Base-by-base conservation (phyloP, 2,888 invertebrate species). In the Mesorhabditis spiculigera region DNA sequence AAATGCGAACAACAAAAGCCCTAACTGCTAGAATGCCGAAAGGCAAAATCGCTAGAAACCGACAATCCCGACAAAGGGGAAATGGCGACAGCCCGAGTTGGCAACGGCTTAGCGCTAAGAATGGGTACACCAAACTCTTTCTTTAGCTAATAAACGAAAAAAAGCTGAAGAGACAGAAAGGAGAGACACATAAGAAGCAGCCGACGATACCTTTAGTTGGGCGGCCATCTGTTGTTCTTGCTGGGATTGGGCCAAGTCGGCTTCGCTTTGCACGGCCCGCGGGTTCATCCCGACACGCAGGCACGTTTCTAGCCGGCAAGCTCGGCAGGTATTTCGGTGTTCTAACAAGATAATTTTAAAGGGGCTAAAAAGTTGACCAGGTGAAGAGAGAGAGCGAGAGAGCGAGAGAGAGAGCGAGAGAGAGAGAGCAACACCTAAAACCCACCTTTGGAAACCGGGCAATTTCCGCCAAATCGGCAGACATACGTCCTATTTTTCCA, bases 261-360 rank as follows among this genome's bases (percentile, higher is more conserved):
- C 65, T 42, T 75, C 75, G 28, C 71, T 71, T 61, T 80, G 80
- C 5, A 80, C 80, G 42, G 80, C 80, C 10, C 78, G 72, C 10
- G 80, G 78, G 70, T 80, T 80, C 80, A 80, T 80, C 45, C 80
- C 80, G 8, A 78, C 75, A 43, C 71, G 65, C 8, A 80, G 66
- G 63, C 78, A 78, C 50, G 63, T 45, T 3, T 68, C 42, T 13
- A 78, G 67, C 5, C 80, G 74, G 65, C 80, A 78, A 0, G 80
- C 72, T 13, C 80, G 72, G 45, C 78, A 80, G n/a, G 79, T 71
- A 44, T 79, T 79, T 44, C 79, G 69, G 45, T 79, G 78, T 68
- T 79, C 79, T 79, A 70, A 63, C 76, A 65, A 43, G 28, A 5
- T n/a, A n/a, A n/a, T n/a, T n/a, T n/a, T 1, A 50, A n/a, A 50